A percentile compares a stretch with the other conserved stretches of the same genome.
Conservation (phyloP, 2,888 invertebrate genomes). For the Phytoseiulus persimilis region DNA sequence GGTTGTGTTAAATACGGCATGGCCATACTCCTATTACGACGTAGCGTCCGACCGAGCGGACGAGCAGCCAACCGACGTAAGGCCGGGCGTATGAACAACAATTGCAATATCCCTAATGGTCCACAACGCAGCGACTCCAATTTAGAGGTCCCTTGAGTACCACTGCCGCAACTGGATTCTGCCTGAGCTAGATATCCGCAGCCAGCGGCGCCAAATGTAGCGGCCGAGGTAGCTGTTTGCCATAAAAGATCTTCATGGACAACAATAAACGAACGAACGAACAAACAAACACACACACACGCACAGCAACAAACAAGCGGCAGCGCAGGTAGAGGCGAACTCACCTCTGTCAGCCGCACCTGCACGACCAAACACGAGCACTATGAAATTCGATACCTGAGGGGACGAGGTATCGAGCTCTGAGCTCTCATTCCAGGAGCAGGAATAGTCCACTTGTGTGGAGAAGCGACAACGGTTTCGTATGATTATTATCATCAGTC, state of each 20-base stretch:
- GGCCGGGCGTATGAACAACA: background rate
- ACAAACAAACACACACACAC: background rate
- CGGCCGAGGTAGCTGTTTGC: background rate
- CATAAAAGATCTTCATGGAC: background rate
- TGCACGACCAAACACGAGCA: background rate
- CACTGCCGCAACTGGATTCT: background rate
- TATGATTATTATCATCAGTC: too few relatives aligned
- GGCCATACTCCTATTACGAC: background rate
- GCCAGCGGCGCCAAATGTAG: background rate
- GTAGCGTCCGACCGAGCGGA: background rate
- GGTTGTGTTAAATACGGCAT: background rate
- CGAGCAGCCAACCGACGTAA: background rate
- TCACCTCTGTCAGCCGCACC: background rate
- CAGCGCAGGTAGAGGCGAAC: background rate
- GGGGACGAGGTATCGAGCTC: background rate
- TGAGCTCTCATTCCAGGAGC: background rate
- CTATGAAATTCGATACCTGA: background rate
- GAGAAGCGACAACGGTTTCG: too few relatives aligned
- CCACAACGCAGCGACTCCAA: background rate
- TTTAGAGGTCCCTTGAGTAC: conserved; percentile 5
- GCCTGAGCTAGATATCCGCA: background rate
- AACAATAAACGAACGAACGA: background rate
- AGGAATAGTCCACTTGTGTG: too few relatives aligned
- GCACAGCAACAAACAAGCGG: background rate
- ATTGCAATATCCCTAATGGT: background rate